Evolutionary conservation across 2,888 invertebrate species (phyloP).

Genomic region (Bedellia somnulentella): DNA sequence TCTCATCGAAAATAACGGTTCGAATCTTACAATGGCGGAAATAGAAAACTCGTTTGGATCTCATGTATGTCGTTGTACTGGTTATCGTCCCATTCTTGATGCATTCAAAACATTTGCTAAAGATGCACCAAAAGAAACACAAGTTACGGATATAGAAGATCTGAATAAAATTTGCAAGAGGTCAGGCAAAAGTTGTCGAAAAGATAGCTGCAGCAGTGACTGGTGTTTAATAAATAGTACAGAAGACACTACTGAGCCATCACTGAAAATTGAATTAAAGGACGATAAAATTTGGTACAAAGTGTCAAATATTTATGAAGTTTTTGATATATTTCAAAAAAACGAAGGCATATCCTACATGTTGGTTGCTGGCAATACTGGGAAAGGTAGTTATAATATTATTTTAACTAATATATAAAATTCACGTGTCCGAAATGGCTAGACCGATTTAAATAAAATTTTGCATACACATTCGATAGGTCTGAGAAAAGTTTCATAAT

Average conservation of each 20-base stretch:
- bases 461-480: no score
- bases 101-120: conserved; percentile 64
- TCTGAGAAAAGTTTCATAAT: neutral
- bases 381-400: conserved; percentile 60
- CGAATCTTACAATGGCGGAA: conserved; percentile 55
- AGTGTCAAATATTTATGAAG: no score
- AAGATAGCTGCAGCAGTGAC: conserved; percentile 13
- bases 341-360: conserved; percentile 19
- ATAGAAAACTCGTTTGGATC: conserved; percentile 73
- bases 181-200: conserved; percentile 12
- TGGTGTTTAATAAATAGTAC: conserved; percentile 23
- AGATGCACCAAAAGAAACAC: conserved; percentile 22
- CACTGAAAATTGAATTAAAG: conserved; percentile 17
- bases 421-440: no score
- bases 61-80: conserved; percentile 75
- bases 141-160: conserved; percentile 25
- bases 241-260: conserved; percentile 7
- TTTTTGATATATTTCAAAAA: no score
- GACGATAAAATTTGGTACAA: conserved; percentile 50
- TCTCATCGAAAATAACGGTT: conserved; percentile 29
- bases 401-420: no score
- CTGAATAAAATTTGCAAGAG: conserved; percentile 10
- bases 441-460: no score
- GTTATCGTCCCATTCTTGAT: conserved; percentile 64
- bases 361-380: conserved; percentile 61